Base-by-base conservation (phyloP, 1,140 invertebrate genomes). In the Lanistes nyassanus region DNA sequence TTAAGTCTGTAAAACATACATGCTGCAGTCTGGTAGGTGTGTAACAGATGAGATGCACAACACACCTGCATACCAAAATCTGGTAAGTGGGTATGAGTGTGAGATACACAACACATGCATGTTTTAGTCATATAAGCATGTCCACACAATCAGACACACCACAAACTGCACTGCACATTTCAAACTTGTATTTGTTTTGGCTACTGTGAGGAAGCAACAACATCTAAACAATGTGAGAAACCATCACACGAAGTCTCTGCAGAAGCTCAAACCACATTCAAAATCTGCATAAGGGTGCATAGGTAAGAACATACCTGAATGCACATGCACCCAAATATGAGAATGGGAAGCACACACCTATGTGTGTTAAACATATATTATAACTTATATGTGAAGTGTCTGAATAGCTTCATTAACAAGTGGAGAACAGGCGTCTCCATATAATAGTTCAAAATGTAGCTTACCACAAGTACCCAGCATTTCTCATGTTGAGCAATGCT, bases 51-150 rank as follows among this genome's bases (percentile, higher is more conserved):
- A 58, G 23, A 58, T 7, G n/a, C 6, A 31, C 56, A 60, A 31
- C 56, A n/a, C 9, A 9, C 55, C 58, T 19, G 70, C 23, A 37
- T 62, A 56, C 23, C 11, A 34, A 3, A 72, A 56, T 16, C 2
- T 29, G 31, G 70, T 58, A 37, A 31, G 55, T 60, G 36, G 56
- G 68, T 19, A 70, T 56, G 4, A 47, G 68, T 70, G 51, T 60
- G 23, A 58, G 23, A 58, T 7, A 60, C 6, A 31, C 56, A 60
- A 31, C 56, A n/a, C 9, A 9, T 31, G 9, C 56, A n/a, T 23
- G 19, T 47, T 47, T 47, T 47, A 47, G 42, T 47, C 42, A 60
- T 31, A 9, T 26, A 60, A 26, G 23, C 9, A n/a, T 31, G n/a
- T 26, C 4, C 21, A 60, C 51, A 60, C 2, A 60, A 60, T 60